A percentile compares a stretch with the other conserved stretches of the same genome.
Conservation (phyloP, 2,113 vertebrate species). For the Ctenomys sociabilis region DNA sequence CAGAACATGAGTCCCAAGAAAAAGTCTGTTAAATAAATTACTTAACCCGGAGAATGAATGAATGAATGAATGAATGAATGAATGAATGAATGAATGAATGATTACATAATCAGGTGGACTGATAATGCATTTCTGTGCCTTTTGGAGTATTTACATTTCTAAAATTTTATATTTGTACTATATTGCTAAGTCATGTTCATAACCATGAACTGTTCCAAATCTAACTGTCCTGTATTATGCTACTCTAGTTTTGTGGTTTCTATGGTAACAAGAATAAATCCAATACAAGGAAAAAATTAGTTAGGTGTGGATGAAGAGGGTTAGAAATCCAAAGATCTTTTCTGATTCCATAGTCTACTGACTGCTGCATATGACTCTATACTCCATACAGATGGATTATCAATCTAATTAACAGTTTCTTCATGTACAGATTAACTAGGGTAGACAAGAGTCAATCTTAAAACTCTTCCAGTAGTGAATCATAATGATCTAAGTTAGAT, state of each 20-base stretch:
- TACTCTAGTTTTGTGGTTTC: constrained; percentile 10
- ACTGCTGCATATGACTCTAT: neutral
- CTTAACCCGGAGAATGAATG: neutral
- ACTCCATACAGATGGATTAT: neutral
- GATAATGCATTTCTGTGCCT: neutral
- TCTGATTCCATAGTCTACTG: neutral
- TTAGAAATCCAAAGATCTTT: neutral
- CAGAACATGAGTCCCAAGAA: neutral
- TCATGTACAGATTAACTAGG: neutral
- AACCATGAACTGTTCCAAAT: neutral
- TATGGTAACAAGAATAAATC: constrained; percentile 31
- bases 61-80: neutral
- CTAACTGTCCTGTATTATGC: neutral
- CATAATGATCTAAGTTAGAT: neutral
- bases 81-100: neutral
- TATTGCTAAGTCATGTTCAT: neutral
- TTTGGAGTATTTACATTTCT: neutral
- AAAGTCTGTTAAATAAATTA: neutral
- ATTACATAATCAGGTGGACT: neutral
- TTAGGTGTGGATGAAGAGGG: neutral
- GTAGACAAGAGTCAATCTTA: neutral
- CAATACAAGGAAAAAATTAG: neutral
- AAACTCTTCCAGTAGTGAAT: neutral
- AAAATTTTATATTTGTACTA: neutral
- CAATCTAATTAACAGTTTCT: neutral